Evolutionary conservation across 2,888 invertebrate species (phyloP).

Genomic region (Chalcosyrphus nemorum): DNA sequence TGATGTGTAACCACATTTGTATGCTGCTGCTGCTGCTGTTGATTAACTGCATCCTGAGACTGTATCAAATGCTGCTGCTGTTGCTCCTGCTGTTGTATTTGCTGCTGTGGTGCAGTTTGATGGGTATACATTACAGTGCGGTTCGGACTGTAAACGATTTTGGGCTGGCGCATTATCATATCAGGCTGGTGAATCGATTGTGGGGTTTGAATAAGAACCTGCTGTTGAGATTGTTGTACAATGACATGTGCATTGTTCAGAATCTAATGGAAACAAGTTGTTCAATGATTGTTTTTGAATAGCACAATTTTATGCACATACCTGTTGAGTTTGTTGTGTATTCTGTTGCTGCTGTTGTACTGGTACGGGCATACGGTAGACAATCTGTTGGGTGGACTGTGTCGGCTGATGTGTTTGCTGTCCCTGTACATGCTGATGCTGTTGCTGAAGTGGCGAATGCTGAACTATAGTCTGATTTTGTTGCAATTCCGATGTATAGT

Average conservation of each 20-base stretch:
- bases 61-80: slow-evolving; percentile 54
- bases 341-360: slow-evolving; percentile 55
- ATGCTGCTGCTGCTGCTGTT: slow-evolving; percentile 63
- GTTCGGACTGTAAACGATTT: slow-evolving; percentile 79
- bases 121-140: slow-evolving; percentile 77
- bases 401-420: slow-evolving; percentile 74
- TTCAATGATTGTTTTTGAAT: neutral
- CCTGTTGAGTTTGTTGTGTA: slow-evolving; percentile 73
- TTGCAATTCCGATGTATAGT: slow-evolving; percentile 72
- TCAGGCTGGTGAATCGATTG: slow-evolving; percentile 78
- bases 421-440: slow-evolving; percentile 76
- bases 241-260: slow-evolving; percentile 79
- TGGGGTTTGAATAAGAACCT: slow-evolving; percentile 79
- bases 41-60: slow-evolving; percentile 43
- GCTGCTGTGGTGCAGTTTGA: slow-evolving; percentile 69
- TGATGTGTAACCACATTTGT: slow-evolving; percentile 78
- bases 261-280: slow-evolving; percentile 70
- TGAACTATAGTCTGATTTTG: slow-evolving; percentile 76
- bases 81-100: slow-evolving; percentile 59
- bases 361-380: slow-evolving; percentile 71
- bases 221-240: slow-evolving; percentile 79
- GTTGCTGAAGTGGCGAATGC: slow-evolving; percentile 74
- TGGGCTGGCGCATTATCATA: slow-evolving; percentile 80
- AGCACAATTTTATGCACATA: slow-evolving; percentile 44
- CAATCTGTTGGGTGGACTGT: slow-evolving; percentile 73